These are phyloP conservation scores for Calliphora vicina DNA, from an alignment of 1,140 invertebrate genomes.

Conservation along the genomic window DNA sequence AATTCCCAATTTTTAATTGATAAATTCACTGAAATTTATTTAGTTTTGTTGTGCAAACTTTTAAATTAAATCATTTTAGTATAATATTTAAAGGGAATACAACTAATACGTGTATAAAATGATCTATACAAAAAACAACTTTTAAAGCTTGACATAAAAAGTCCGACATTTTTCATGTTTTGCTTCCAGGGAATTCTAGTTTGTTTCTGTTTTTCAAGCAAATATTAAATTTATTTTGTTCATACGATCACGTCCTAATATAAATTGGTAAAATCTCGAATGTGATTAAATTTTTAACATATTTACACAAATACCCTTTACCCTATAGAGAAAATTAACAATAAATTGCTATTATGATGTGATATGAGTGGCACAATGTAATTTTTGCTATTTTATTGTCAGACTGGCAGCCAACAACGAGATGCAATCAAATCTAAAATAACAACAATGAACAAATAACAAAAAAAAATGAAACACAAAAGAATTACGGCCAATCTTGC, in stretches of 20 bases:
- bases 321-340: slow-evolving; percentile 31
- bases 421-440: slow-evolving; percentile 1
- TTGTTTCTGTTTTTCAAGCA: neutral
- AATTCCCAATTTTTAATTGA: too few species aligned
- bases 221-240: neutral
- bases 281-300: slow-evolving; percentile 27
- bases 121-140: too few species aligned
- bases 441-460: neutral
- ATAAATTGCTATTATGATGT: slow-evolving; percentile 33
- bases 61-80: too few species aligned
- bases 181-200: too few species aligned
- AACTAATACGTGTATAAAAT: too few species aligned
- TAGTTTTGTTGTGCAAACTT: too few species aligned
- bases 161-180: too few species aligned
- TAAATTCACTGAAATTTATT: too few species aligned
- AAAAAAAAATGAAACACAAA: neutral
- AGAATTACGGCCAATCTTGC: neutral
- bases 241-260: slow-evolving; percentile 9
- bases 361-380: slow-evolving; percentile 29
- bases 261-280: slow-evolving; percentile 5
- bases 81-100: too few species aligned
- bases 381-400: neutral
- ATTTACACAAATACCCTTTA: slow-evolving; percentile 29
- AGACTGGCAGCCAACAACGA: neutral
- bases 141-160: too few species aligned